These are phyloP conservation scores for Chaetogeoica ovagalla DNA, from an alignment of 2,888 invertebrate genomes.

Conservation along the genomic window DNA sequence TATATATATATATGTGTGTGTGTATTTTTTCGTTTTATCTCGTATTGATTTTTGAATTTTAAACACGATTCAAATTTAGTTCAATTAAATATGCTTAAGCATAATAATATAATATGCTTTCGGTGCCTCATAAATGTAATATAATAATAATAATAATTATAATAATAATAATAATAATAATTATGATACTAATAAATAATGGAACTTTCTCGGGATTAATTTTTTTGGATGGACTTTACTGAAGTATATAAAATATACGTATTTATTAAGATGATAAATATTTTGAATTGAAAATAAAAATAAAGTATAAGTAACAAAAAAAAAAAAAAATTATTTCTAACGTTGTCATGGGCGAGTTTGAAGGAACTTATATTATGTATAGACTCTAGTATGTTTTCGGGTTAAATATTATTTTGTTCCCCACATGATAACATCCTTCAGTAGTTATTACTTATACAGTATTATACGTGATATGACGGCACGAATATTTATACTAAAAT, in stretches of 20 bases:
- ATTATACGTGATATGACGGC: not conserved
- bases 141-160: conserved; percentile 6
- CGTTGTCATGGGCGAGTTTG: too few relatives aligned
- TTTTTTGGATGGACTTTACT: conserved; percentile 2
- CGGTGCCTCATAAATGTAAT: not conserved
- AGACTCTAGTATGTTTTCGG: not conserved
- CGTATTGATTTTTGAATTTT: not conserved
- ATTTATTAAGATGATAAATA: too few relatives aligned
- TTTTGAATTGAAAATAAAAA: too few relatives aligned
- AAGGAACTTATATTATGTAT: not conserved
- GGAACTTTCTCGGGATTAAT: not conserved
- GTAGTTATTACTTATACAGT: not conserved
- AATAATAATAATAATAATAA: conserved; percentile 30
- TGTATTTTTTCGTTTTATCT: not conserved
- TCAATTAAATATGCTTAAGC: not conserved
- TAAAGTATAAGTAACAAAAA: too few relatives aligned
- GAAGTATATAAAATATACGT: not conserved
- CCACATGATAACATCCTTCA: not conserved
- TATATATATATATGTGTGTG: not conserved
- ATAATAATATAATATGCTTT: too few relatives aligned
- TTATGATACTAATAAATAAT: conserved; percentile 3
- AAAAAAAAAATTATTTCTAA: not conserved
- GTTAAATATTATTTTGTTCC: not conserved
- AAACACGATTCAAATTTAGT: conserved; percentile 4
- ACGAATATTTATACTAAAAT: too few relatives aligned